These are phyloP conservation scores for Penaeus chinensis DNA, from an alignment of 1,140 invertebrate genomes.

Conservation along the genomic window DNA sequence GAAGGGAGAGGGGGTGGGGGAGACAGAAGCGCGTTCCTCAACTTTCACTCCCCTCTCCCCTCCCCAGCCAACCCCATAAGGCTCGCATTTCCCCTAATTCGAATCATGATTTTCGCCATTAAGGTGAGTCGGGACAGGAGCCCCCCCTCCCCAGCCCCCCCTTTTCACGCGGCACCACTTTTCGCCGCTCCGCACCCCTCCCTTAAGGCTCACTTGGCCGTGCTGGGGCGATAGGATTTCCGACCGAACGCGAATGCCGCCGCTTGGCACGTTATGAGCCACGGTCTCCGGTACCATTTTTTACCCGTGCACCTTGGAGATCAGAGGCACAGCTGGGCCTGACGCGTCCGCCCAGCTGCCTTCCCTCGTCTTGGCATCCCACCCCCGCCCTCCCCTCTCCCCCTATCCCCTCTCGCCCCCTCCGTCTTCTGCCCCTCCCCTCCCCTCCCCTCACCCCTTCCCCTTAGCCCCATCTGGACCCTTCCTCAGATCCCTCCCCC, in stretches of 20 bases:
- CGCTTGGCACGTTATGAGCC: slow-evolving; percentile 49
- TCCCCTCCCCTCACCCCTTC: no score
- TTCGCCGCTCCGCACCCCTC: background rate
- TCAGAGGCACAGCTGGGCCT: slow-evolving; percentile 55
- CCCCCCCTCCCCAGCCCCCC: slow-evolving; percentile 12
- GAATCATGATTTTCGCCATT: slow-evolving; percentile 59
- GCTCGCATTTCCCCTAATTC: slow-evolving; percentile 50
- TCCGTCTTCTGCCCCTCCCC: no score
- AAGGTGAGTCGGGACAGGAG: slow-evolving; percentile 13
- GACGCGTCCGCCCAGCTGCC: slow-evolving; percentile 53
- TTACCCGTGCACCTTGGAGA: slow-evolving; percentile 54
- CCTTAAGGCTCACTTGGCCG: background rate
- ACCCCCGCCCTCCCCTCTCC: background rate
- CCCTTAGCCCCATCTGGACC: no score
- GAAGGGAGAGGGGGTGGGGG: no score
- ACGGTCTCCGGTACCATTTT: slow-evolving; percentile 49
- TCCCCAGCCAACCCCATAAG: slow-evolving; percentile 28
- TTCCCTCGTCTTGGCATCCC: slow-evolving; percentile 36
- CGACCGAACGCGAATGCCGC: slow-evolving; percentile 22
- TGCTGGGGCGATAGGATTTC: slow-evolving; percentile 12
- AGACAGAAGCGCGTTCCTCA: background rate
- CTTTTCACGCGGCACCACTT: slow-evolving; percentile 35
- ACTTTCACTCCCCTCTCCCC: background rate
- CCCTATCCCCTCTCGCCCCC: no score
- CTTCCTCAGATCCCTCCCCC: no score